Conservation (phyloP, 1,140 invertebrate genomes). For the Panulirus ornatus region DNA sequence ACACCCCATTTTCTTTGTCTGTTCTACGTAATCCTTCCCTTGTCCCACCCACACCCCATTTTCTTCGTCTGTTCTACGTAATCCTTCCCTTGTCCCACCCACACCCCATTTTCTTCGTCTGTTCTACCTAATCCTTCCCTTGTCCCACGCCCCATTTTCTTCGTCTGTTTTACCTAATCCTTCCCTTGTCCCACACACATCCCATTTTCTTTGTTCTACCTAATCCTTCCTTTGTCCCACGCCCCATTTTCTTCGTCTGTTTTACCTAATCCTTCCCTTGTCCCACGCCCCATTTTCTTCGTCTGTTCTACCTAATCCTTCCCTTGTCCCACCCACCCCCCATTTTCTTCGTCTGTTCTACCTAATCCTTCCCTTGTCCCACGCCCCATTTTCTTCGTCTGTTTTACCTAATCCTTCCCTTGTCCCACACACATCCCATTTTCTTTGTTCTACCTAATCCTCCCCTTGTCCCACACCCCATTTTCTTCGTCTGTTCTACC, state of each 20-base stretch:
- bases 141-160: not conserved
- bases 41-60: no score
- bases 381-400: not conserved
- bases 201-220: no score
- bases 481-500: not conserved
- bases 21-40: no score
- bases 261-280: not conserved
- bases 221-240: not conserved
- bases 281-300: not conserved
- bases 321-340: no score
- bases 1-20: no score
- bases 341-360: no score
- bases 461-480: not conserved
- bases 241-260: not conserved
- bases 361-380: not conserved
- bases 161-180: no score
- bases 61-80: no score
- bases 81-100: no score
- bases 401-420: not conserved
- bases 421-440: no score
- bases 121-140: not conserved
- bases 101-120: not conserved
- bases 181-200: no score
- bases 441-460: no score
- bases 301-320: not conserved